Evolutionary conservation across 2,888 invertebrate species (phyloP).

Genomic region (Fragum whitleyi): DNA sequence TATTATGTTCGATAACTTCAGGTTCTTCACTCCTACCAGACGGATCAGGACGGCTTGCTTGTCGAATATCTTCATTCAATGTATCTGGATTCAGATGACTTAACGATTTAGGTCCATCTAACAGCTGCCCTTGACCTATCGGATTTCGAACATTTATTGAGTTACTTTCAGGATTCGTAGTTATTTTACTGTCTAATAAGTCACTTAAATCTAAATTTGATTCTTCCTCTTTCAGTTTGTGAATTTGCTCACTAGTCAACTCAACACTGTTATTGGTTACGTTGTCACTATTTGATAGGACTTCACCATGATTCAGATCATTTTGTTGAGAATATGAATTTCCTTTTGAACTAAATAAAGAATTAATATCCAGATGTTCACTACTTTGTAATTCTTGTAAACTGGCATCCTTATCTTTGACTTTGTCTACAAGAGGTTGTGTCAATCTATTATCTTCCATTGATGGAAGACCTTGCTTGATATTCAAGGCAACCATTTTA

Average conservation of each 20-base stretch:
- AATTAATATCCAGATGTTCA: not conserved
- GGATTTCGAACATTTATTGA: no score
- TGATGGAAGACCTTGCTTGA: not conserved
- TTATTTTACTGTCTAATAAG: not conserved
- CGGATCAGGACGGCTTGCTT: not conserved
- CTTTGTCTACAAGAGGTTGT: not conserved
- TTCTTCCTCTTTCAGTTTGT: not conserved
- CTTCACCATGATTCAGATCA: not conserved
- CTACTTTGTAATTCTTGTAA: not conserved
- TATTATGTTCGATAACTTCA: not conserved
- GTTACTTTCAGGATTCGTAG: no score
- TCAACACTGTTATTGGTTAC: not conserved
- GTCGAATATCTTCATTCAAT: not conserved
- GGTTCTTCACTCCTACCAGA: not conserved
- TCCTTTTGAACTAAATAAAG: not conserved
- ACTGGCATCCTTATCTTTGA: not conserved
- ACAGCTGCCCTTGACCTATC: not conserved
- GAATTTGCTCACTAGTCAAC: not conserved
- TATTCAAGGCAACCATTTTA: not conserved
- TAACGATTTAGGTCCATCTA: not conserved
- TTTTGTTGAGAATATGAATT: not conserved
- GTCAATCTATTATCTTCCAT: conserved; percentile 1
- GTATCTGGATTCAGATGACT: not conserved
- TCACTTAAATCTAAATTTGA: not conserved
- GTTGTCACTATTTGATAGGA: not conserved